Conservation (phyloP, 2,797 vertebrate genomes). For the Babyrousa celebensis region DNA sequence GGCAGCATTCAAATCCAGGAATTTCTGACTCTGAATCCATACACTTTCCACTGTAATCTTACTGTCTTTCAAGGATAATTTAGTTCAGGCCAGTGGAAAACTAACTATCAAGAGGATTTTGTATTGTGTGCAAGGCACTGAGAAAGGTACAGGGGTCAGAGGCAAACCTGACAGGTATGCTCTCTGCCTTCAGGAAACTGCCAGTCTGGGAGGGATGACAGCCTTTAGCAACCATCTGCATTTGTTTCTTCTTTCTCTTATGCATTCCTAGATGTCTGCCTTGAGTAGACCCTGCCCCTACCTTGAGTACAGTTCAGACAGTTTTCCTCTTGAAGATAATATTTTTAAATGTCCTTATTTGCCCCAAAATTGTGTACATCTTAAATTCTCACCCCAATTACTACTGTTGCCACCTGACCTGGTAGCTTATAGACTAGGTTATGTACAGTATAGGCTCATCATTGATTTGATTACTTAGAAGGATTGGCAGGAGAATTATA, state of each 20-base stretch:
- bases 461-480: constrained; percentile 1
- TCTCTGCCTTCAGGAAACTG: neutral
- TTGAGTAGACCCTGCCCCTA: neutral
- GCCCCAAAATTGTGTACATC: neutral
- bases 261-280: neutral
- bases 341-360: constrained; percentile 60
- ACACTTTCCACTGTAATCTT: constrained; percentile 11
- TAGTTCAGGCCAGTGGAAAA: neutral
- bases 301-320: neutral
- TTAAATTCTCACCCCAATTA: neutral
- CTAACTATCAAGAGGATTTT: neutral
- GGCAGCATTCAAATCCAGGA: neutral
- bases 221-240: neutral
- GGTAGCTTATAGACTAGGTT: neutral
- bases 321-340: neutral
- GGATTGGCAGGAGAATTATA: neutral
- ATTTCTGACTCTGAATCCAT: constrained; percentile 22
- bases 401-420: neutral
- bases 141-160: neutral
- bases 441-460: neutral
- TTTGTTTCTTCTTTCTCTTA: neutral
- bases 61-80: constrained; percentile 32
- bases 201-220: neutral
- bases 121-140: neutral
- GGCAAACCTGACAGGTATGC: neutral